These are phyloP conservation scores for Caretta caretta DNA, from an alignment of 2,113 vertebrate genomes.

Conservation along the genomic window DNA sequence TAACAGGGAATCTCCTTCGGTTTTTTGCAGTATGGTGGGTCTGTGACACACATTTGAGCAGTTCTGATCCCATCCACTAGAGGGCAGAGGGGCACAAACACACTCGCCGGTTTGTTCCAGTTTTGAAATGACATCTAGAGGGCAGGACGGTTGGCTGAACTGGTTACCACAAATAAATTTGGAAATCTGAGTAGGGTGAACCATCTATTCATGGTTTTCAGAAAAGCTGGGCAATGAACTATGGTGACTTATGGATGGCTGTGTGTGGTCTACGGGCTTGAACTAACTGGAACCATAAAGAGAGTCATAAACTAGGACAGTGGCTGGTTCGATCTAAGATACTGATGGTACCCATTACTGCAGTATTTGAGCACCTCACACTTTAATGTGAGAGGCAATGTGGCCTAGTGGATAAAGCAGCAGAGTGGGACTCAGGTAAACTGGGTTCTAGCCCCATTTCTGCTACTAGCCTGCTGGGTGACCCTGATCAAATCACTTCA, in stretches of 20 bases:
- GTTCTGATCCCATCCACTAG: not conserved
- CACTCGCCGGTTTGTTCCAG: not conserved
- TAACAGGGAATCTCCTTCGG: not conserved
- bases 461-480: not conserved
- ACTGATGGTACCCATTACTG: not conserved
- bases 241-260: not conserved
- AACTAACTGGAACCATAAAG: not conserved
- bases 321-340: not conserved
- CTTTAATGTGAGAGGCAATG: not conserved
- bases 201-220: accelerated
- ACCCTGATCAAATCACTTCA: not conserved
- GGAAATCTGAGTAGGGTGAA: accelerated
- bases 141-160: accelerated
- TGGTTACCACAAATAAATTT: not conserved
- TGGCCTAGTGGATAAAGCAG: not conserved
- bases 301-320: no score
- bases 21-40: not conserved
- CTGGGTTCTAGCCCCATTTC: not conserved
- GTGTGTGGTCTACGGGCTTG: not conserved
- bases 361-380: not conserved
- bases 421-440: not conserved
- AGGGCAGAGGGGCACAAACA: not conserved
- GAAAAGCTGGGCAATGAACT: not conserved
- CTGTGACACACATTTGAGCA: not conserved
- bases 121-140: not conserved